Percentiles rank a stretch among this genome's conserved stretches.
Conservation (phyloP, 2,113 vertebrate genomes). For the Nyctibius bracteatus region DNA sequence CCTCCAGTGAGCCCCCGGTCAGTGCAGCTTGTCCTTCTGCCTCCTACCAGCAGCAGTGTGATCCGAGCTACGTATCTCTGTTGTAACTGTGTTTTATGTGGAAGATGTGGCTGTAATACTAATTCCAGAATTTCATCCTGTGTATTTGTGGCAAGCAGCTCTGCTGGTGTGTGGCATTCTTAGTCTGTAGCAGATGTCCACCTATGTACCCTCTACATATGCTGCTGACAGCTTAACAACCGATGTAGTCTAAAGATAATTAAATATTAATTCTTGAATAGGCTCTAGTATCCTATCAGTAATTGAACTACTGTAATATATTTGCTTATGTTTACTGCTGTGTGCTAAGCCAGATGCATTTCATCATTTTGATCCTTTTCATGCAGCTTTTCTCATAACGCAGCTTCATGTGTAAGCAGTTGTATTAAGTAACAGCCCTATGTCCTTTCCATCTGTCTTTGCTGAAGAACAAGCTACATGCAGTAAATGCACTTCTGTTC, state of each 20-base stretch:
- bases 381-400: not conserved
- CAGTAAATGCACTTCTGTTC: not conserved
- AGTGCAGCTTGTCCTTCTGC: not conserved
- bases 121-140: not conserved
- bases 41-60: not conserved
- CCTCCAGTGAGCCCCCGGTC: not conserved
- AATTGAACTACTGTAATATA: not conserved
- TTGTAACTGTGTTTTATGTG: not conserved
- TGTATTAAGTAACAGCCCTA: not conserved
- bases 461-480: not conserved
- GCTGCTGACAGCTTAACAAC: conserved; percentile 18
- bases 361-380: not conserved
- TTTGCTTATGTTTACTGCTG: not conserved
- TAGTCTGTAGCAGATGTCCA: not conserved
- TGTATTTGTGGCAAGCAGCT: not conserved
- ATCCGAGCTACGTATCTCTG: not conserved
- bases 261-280: conserved; percentile 22
- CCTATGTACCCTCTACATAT: not conserved
- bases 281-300: not conserved
- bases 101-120: not conserved
- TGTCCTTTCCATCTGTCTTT: not conserved
- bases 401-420: not conserved
- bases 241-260: conserved; percentile 6
- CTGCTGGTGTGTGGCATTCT: not conserved
- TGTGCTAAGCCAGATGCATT: not conserved